Conservation (phyloP, 1,140 invertebrate species). For the Bactericera cockerelli region DNA sequence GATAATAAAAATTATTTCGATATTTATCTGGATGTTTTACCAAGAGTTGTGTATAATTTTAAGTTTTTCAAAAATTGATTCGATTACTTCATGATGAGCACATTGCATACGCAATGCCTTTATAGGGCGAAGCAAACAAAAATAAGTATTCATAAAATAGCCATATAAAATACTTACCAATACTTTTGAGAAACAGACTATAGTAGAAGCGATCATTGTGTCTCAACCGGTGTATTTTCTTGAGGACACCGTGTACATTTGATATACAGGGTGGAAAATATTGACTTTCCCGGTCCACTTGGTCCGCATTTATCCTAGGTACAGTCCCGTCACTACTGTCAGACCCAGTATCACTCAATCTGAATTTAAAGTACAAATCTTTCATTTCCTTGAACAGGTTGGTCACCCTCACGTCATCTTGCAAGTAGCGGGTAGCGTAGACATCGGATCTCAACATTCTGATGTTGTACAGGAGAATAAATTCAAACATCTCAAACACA, state of each 20-base stretch:
- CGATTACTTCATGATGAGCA: no score
- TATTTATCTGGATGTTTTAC: no score
- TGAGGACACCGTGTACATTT: conserved; percentile 44
- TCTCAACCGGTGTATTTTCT: conserved; percentile 48
- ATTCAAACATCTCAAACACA: conserved; percentile 34
- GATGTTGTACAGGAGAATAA: conserved; percentile 29
- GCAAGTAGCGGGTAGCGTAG: neutral
- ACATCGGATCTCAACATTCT: conserved; percentile 22
- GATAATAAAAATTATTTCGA: no score
- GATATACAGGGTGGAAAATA: conserved; percentile 62
- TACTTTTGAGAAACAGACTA: conserved; percentile 52
- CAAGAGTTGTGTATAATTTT: no score
- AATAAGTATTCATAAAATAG: no score
- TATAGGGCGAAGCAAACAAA: no score
- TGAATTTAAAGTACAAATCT: neutral
- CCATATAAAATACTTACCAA: conserved; percentile 35
- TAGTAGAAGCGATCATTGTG: conserved; percentile 54
- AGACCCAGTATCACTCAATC: neutral
- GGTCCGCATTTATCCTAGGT: conserved; percentile 27
- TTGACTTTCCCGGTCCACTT: conserved; percentile 35
- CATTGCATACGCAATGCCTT: no score
- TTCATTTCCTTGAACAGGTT: neutral
- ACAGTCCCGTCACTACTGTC: neutral
- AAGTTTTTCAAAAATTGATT: no score
- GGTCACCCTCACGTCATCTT: conserved; percentile 5